Base-by-base conservation (phyloP, 2,888 invertebrate genomes). In the Zonitis immaculata region DNA sequence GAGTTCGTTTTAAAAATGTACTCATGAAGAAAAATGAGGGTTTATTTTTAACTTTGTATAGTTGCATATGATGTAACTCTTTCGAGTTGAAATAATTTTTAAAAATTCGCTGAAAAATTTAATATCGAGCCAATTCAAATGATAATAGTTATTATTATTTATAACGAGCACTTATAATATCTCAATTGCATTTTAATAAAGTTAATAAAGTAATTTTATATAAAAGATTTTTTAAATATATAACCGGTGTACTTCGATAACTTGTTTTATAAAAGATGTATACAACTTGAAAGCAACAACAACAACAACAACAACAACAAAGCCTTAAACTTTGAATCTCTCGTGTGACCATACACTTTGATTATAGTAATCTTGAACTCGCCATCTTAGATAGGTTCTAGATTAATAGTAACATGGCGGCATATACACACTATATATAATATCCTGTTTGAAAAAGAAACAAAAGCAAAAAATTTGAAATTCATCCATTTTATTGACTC, bases 281-380 rank as follows among this genome's bases (percentile, higher is more conserved):
- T n/a, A n/a, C n/a, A n/a, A n/a, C n/a, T n/a, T n/a, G n/a, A n/a
- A n/a, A n/a, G n/a, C n/a, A n/a, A n/a, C n/a, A n/a, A n/a, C n/a
- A n/a, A n/a, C n/a, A n/a, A n/a, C n/a, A n/a, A n/a, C n/a, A n/a
- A n/a, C n/a, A n/a, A 43, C 43, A 48, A 48, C 52, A 47, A 47
- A 27, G 49, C n/a, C 35, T 14, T 9, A 18, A 47, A 50, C 32
- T 51, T n/a, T 18, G 42, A 49, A 60, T 61, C 58, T 63, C 63
- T 35, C 18, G 8, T 18, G 63, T 64, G 62, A 63, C 62, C 61
- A 54, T 62, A 61, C 14, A 35, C 62, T 58, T 58, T 66, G 65
- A 66, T 68, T 67, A 66, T 62, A 62, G 64, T 65, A 66, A 68
- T 68, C 66, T 61, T 42, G 42, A 28, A 56, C 49, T 65, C 64